A percentile compares a stretch with the other conserved stretches of the same genome.
phyloP scores from a whole-genome alignment of 2,113 vertebrate genomes.

The Tympanuchus pallidicinctus region DNA sequence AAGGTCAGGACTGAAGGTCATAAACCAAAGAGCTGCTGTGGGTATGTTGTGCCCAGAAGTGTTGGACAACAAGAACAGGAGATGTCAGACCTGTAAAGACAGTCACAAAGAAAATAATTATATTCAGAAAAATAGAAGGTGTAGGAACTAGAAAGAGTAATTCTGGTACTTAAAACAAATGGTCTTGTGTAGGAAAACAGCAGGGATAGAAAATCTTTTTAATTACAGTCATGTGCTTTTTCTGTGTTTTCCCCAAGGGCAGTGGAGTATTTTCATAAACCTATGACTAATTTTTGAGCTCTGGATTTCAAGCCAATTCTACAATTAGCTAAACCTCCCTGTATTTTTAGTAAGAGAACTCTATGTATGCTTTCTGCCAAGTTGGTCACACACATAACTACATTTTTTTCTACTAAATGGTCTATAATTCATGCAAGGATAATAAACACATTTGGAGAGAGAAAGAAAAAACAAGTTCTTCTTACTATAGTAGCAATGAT shows the following conservation, averaged over 20 bases:
- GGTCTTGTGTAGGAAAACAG: not conserved
- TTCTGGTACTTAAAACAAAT: not conserved
- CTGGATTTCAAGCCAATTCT: not conserved
- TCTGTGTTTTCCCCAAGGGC: constrained; percentile 5
- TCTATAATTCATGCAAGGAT: not conserved
- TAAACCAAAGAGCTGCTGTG: not conserved
- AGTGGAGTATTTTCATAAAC: constrained; percentile 19
- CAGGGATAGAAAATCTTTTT: not conserved
- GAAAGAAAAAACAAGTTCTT: not conserved
- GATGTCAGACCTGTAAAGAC: not conserved
- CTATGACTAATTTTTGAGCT: constrained; percentile 33
- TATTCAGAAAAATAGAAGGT: not conserved
- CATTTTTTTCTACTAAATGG: not conserved
- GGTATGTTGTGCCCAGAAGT: not conserved
- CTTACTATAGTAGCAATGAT: not conserved
- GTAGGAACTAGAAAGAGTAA: not conserved
- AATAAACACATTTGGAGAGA: not conserved
- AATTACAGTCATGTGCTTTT: not conserved
- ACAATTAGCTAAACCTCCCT: constrained; percentile 11
- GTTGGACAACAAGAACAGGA: not conserved
- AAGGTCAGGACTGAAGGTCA: not conserved
- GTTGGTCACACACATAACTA: not conserved
- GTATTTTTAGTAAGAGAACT: constrained; percentile 17
- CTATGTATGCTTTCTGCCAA: not conserved
- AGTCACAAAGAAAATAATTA: not conserved